Evolutionary conservation across 1,140 invertebrate genomes (phyloP).

Genomic region (Melanaphis sacchari): DNA sequence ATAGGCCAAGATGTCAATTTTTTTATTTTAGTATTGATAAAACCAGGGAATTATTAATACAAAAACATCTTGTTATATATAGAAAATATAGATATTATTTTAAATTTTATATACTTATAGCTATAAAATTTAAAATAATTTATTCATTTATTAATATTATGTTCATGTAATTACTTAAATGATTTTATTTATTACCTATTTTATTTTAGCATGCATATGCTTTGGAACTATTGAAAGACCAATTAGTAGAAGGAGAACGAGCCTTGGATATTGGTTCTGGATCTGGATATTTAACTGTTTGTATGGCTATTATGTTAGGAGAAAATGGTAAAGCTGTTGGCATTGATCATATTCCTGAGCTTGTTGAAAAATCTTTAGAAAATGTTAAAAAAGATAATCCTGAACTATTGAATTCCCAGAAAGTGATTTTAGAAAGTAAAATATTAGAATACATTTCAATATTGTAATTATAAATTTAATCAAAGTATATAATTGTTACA

Average conservation of each 20-base stretch:
- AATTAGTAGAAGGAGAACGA: constrained; percentile 78
- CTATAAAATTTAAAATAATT: neutral
- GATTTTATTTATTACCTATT: neutral
- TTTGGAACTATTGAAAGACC: constrained; percentile 84
- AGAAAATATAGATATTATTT: neutral
- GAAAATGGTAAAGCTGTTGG: constrained; percentile 80
- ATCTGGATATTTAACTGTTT: constrained; percentile 94
- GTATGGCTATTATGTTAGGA: constrained; percentile 89
- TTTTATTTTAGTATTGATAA: neutral
- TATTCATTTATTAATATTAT: neutral
- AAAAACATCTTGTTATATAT: neutral
- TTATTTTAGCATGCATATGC: constrained; percentile 83
- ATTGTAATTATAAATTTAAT: neutral
- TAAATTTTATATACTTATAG: neutral
- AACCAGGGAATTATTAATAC: neutral
- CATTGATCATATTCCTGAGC: constrained; percentile 92
- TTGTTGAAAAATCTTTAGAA: constrained; percentile 76
- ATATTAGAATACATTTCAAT: constrained; percentile 12
- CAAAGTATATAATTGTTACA: constrained; percentile 62
- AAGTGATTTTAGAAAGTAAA: constrained; percentile 76
- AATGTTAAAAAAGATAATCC: constrained; percentile 83
- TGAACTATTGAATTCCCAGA: constrained; percentile 71
- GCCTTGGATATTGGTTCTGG: constrained; percentile 95
- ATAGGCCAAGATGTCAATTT: neutral
- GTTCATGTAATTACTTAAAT: neutral